Conservation (phyloP, 1,140 invertebrate species). For the Dufourea novaeangliae region DNA sequence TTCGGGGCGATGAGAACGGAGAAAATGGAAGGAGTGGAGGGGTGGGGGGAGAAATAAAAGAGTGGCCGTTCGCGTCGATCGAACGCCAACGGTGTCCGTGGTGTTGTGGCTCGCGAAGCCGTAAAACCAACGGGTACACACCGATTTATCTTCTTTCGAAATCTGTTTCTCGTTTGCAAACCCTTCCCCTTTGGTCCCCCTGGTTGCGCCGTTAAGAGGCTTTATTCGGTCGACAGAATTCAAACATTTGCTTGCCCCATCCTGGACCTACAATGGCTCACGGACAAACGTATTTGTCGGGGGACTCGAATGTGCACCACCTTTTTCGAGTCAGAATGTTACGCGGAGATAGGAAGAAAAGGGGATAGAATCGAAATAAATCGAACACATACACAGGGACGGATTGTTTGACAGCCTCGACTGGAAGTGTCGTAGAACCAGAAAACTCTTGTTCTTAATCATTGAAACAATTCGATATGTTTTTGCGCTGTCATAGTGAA, state of each 20-base stretch:
- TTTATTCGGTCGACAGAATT: constrained; percentile 19
- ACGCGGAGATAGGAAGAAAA: too few species aligned
- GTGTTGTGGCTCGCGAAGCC: constrained; percentile 13
- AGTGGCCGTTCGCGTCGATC: neutral
- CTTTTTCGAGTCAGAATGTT: too few species aligned
- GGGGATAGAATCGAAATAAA: too few species aligned
- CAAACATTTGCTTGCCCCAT: constrained; percentile 6
- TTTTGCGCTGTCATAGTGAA: too few species aligned
- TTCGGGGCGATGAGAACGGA: neutral
- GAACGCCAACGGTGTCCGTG: constrained; percentile 1
- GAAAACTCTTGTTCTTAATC: too few species aligned
- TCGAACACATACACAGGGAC: too few species aligned
- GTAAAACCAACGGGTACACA: constrained; percentile 13
- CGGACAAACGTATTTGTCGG: neutral
- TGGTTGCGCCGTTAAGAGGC: constrained; percentile 15
- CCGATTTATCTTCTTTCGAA: constrained; percentile 28
- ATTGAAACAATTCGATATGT: too few species aligned
- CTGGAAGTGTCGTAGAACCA: too few species aligned
- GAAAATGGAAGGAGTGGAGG: too few species aligned
- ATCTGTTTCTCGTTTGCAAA: constrained; percentile 12
- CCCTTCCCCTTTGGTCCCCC: too few species aligned
- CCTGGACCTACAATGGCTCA: neutral
- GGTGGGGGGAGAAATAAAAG: neutral
- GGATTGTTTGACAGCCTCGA: too few species aligned
- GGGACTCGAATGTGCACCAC: too few species aligned